Evolutionary conservation across 1,140 invertebrate genomes (phyloP).

Genomic region (Euwallacea fornicatus): DNA sequence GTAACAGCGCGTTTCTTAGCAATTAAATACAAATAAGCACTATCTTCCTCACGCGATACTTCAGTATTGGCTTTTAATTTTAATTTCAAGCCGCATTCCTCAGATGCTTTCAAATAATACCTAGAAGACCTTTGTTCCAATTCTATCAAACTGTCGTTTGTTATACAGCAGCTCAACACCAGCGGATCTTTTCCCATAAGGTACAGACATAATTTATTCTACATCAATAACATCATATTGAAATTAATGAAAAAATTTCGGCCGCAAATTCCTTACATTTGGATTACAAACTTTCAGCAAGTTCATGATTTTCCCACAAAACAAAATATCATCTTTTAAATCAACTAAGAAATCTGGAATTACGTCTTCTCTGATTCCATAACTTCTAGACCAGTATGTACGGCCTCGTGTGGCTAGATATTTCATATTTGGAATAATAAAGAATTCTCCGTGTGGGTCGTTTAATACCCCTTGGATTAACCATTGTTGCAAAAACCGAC

Average conservation of each 20-base stretch:
- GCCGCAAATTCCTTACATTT: background rate
- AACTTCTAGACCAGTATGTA: slow-evolving; percentile 51
- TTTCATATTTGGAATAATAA: slow-evolving; percentile 46
- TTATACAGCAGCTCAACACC: slow-evolving; percentile 48
- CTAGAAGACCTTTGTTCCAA: slow-evolving; percentile 42
- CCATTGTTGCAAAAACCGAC: slow-evolving; percentile 51
- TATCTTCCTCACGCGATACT: slow-evolving; percentile 33
- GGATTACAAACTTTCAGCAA: slow-evolving; percentile 49
- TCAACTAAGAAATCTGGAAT: slow-evolving; percentile 51
- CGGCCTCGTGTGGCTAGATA: slow-evolving; percentile 46
- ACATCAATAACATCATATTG: slow-evolving; percentile 15
- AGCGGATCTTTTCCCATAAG: slow-evolving; percentile 43
- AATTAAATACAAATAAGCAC: slow-evolving; percentile 41
- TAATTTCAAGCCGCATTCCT: slow-evolving; percentile 46
- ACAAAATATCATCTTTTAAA: slow-evolving; percentile 46
- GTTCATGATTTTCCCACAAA: slow-evolving; percentile 51
- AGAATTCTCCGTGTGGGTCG: slow-evolving; percentile 52
- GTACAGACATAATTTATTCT: slow-evolving; percentile 47
- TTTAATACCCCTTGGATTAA: slow-evolving; percentile 50
- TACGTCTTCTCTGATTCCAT: slow-evolving; percentile 43
- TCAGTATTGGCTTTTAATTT: slow-evolving; percentile 38
- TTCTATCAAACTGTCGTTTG: slow-evolving; percentile 41
- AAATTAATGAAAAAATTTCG: background rate
- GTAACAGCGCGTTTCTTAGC: slow-evolving; percentile 45
- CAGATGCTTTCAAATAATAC: slow-evolving; percentile 47